phyloP scores from a whole-genome alignment of 2,888 invertebrate species.

The Oxyscelio sp. region DNA sequence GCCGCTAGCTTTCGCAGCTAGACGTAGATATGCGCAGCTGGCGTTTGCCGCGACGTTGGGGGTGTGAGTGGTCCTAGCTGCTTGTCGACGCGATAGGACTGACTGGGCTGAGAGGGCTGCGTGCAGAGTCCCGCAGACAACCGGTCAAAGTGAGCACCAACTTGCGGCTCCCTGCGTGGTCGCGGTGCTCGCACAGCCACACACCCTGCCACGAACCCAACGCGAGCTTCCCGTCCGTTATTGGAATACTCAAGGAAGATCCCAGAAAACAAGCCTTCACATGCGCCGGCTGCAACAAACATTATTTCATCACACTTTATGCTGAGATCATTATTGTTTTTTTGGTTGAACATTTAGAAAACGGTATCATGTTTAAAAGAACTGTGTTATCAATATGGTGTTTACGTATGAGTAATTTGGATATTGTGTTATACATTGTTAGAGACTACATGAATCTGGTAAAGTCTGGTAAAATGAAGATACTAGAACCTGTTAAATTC shows the following conservation, averaged over 20 bases:
- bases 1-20: conserved; percentile 88
- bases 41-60: conserved; percentile 88
- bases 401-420: too few relatives aligned
- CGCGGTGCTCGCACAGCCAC: conserved; percentile 99
- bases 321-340: too few relatives aligned
- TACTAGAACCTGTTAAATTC: too few relatives aligned
- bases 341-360: too few relatives aligned
- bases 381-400: too few relatives aligned
- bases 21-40: conserved; percentile 87
- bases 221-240: conserved; percentile 98
- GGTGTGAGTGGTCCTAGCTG: conserved; percentile 95
- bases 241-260: conserved; percentile 98
- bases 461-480: too few relatives aligned
- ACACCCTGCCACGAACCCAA: conserved; percentile 99
- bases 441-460: too few relatives aligned
- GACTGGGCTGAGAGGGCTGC: conserved; percentile 95
- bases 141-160: conserved; percentile 96
- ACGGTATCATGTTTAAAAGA: too few relatives aligned
- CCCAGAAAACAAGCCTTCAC: too few relatives aligned
- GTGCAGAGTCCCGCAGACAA: conserved; percentile 95
- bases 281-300: too few relatives aligned
- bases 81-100: conserved; percentile 96
- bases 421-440: too few relatives aligned
- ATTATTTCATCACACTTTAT: too few relatives aligned
- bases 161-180: conserved; percentile 98